Base-by-base conservation (phyloP, 1,140 invertebrate genomes). In the Neocloeon triangulifer region DNA sequence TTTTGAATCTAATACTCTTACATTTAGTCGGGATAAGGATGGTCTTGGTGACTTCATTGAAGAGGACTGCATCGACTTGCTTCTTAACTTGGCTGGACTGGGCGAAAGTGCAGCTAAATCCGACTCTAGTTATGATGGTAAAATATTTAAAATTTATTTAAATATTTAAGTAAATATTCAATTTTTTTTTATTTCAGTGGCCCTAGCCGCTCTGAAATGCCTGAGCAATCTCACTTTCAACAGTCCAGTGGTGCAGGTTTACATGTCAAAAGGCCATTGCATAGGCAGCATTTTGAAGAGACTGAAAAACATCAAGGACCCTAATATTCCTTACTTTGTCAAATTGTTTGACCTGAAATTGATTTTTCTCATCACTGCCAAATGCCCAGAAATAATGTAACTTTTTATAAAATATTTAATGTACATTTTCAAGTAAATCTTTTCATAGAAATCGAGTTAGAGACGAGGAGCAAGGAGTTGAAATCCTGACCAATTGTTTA, bases 151-250 rank as follows among this genome's bases (percentile, higher is more conserved):
- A n/a, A n/a, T n/a, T n/a, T n/a, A n/a, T n/a, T n/a, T n/a, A n/a
- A n/a, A n/a, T n/a, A n/a, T n/a, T n/a, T n/a, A n/a, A n/a, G n/a
- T 30, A 7, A 38, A 27, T 47, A 45, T 38, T 37, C 27, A 43
- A 14, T 53, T 54, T 37, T 46, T 54, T 58, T 38, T 52, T 39
- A 38, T 62, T 58, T 20, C 47, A 67, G 68, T 69, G 38, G 61
- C 62, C 8, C 45, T 77, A 5, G 85, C 91, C 53, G 71, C 79
- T 0, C 50, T 82, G 27, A 95, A 92, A 55, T 73, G 82, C 46
- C 50, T 94, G 2, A 89, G 79, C 46, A 95, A 95, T 54, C 52
- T 92, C 25, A 58, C 88, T 27, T 91, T 69, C 48, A 84, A 91
- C 47, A 81, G 75, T 54, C 45, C 51, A 28, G 62, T 63, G 26